A percentile compares a stretch with the other conserved stretches of the same genome.
phyloP scores from a whole-genome alignment of 2,113 vertebrate species.

The Mugil cephalus region DNA sequence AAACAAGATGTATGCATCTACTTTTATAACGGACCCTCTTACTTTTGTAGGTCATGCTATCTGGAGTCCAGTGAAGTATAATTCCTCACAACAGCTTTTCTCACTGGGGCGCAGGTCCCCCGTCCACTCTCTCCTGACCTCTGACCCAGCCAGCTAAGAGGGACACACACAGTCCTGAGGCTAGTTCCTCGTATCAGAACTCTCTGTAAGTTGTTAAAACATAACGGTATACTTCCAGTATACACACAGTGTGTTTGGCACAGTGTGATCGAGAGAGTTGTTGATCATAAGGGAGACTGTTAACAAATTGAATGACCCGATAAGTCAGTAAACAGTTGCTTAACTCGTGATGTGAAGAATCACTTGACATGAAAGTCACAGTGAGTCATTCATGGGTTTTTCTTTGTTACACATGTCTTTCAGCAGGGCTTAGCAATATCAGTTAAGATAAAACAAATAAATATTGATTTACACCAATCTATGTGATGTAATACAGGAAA shows the following conservation, averaged over 20 bases:
- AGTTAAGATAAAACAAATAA: too few relatives aligned
- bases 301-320: background rate
- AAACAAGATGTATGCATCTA: background rate
- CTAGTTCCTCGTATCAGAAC: constrained; percentile 7
- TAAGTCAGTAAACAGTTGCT: background rate
- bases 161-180: background rate
- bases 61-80: constrained; percentile 10
- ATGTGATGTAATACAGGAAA: too few relatives aligned
- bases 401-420: too few relatives aligned
- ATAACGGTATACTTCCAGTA: too few relatives aligned
- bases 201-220: constrained; percentile 22
- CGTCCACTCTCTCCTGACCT: constrained; percentile 86
- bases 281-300: background rate
- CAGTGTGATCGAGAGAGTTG: background rate
- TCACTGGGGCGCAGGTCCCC: constrained; percentile 80
- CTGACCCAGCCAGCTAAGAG: constrained; percentile 57
- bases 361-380: background rate
- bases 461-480: too few relatives aligned
- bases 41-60: constrained; percentile 40
- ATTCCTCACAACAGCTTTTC: constrained; percentile 57
- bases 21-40: constrained; percentile 3
- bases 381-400: background rate
- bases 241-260: too few relatives aligned
- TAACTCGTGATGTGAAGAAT: background rate
- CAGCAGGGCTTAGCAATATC: too few relatives aligned